Conservation (phyloP, 2,797 vertebrate species). For the Neomorphus geoffroyi region DNA sequence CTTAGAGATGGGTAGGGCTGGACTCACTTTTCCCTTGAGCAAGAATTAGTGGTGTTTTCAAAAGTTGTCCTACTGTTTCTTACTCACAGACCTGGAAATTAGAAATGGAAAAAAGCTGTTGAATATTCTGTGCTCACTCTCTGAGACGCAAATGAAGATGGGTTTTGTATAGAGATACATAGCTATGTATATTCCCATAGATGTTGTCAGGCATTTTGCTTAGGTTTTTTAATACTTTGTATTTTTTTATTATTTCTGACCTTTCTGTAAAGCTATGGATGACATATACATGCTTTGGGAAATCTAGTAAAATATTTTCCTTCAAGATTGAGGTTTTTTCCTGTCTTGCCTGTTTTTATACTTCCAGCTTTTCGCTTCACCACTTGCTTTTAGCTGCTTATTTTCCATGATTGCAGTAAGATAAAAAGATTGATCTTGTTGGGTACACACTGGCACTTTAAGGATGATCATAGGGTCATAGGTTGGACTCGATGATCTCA, state of each 20-base stretch:
- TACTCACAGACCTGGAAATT: neutral
- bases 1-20: neutral
- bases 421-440: neutral
- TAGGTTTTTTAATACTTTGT: neutral
- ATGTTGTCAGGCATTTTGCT: neutral
- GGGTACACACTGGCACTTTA: neutral
- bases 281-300: neutral
- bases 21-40: neutral
- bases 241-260: neutral
- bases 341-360: neutral
- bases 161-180: neutral
- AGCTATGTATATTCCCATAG: neutral
- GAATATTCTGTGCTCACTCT: neutral
- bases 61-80: neutral
- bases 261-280: neutral
- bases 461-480: too few species aligned
- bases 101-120: neutral
- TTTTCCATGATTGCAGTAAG: neutral
- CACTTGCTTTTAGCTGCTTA: neutral
- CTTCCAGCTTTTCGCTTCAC: neutral
- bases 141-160: neutral
- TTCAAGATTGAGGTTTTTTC: neutral
- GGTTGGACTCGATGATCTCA: too few species aligned
- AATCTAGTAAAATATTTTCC: slow-evolving; percentile 49
- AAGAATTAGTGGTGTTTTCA: neutral